Evolutionary conservation across 2,888 invertebrate species (phyloP).

Genomic region (Eupithecia abbreviata): DNA sequence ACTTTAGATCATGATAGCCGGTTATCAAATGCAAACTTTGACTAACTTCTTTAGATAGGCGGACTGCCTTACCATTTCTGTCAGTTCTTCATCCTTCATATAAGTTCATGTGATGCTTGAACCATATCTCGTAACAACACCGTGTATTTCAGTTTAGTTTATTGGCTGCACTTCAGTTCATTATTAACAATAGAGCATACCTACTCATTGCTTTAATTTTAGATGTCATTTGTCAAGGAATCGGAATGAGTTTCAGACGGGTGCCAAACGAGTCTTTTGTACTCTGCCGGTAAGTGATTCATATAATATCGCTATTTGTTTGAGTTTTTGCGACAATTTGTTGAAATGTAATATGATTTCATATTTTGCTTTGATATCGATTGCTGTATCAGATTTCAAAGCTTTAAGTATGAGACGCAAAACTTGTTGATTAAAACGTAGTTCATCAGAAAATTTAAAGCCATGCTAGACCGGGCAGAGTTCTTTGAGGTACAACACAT

Average conservation of each 20-base stretch:
- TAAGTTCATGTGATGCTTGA: background rate
- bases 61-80: background rate
- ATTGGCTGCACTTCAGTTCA: constrained; percentile 43
- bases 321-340: constrained; percentile 45
- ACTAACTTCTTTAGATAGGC: background rate
- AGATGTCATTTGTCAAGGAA: constrained; percentile 71
- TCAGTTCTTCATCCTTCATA: background rate
- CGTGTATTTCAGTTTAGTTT: background rate
- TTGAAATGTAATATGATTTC: constrained; percentile 39
- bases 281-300: constrained; percentile 61
- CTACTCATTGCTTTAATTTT: constrained; percentile 70
- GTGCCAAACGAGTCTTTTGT: constrained; percentile 75
- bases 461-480: background rate
- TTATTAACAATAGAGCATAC: constrained; percentile 48
- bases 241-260: constrained; percentile 60
- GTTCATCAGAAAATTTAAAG: background rate
- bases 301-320: constrained; percentile 54
- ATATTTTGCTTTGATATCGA: background rate
- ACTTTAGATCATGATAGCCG: background rate
- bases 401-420: background rate
- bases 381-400: background rate
- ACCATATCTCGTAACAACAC: background rate
- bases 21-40: background rate
- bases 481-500: constrained; percentile 14
- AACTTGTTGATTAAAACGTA: no score